Evolutionary conservation across 1,140 invertebrate species (phyloP).

Genomic region (Brachionus sp.): DNA sequence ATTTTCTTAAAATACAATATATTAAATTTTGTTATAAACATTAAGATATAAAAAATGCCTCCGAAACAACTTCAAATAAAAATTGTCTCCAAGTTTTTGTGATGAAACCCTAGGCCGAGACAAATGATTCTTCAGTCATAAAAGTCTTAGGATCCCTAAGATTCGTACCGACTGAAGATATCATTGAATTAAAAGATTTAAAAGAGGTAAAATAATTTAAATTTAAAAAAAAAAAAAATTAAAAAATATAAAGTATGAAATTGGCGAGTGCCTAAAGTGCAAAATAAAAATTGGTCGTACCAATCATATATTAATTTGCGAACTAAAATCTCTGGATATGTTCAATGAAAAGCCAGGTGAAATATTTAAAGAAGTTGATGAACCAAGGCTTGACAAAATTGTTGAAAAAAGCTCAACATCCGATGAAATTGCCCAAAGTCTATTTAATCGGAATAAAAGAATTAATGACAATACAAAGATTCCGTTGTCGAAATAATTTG

Average conservation of each 20-base stretch:
- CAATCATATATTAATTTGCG: neutral
- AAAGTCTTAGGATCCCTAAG: no score
- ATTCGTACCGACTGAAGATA: no score
- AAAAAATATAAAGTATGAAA: neutral
- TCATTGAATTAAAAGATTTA: neutral
- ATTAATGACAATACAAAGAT: neutral
- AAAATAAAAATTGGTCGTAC: neutral
- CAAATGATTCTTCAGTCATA: no score
- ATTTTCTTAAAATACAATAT: no score
- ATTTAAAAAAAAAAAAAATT: neutral
- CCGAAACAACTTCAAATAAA: no score
- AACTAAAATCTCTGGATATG: neutral
- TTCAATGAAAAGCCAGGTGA: neutral
- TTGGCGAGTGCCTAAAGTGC: neutral
- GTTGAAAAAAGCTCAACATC: neutral
- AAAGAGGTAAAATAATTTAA: neutral
- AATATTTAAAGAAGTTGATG: neutral
- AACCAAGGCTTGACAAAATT: neutral
- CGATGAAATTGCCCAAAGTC: neutral
- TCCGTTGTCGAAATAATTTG: neutral
- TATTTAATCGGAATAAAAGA: neutral
- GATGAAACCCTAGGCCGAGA: no score
- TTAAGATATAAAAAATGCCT: no score
- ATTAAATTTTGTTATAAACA: no score
- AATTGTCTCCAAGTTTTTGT: no score